Percentiles rank a stretch among this genome's conserved stretches.
Conservation (phyloP, 2,113 vertebrate species). For the Dendrocopos noguchii region DNA sequence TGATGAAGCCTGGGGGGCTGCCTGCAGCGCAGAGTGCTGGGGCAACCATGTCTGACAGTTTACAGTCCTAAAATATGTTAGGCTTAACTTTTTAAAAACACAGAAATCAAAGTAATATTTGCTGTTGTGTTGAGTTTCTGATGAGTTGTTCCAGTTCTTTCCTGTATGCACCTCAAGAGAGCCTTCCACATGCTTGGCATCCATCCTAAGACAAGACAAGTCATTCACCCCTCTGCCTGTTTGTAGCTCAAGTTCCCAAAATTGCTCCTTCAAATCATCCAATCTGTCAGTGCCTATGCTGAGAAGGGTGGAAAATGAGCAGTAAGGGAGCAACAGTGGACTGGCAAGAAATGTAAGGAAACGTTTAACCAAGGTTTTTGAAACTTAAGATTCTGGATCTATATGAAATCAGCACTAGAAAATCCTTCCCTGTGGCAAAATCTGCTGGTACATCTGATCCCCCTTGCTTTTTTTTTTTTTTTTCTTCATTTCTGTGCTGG, state of each 20-base stretch:
- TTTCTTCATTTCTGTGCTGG: slow-evolving; percentile 14
- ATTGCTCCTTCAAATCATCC: neutral
- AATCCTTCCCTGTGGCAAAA: slow-evolving; percentile 36
- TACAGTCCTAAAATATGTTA: neutral
- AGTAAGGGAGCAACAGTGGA: neutral
- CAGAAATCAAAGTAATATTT: neutral
- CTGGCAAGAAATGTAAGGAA: slow-evolving; percentile 15
- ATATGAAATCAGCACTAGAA: neutral
- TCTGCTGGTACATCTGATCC: slow-evolving; percentile 43
- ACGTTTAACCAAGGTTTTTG: neutral
- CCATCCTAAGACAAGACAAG: neutral
- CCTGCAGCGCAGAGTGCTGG: neutral
- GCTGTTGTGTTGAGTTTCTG: neutral
- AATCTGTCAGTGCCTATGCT: neutral
- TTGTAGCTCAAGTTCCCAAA: neutral
- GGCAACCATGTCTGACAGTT: neutral
- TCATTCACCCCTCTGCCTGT: neutral
- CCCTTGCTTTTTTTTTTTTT: neutral
- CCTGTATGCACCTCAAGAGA: neutral
- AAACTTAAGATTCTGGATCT: slow-evolving; percentile 28
- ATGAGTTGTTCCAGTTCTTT: neutral
- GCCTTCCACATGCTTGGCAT: neutral
- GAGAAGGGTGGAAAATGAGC: neutral
- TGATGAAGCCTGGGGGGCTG: neutral
- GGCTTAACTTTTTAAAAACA: neutral